Conservation (phyloP, 2,113 vertebrate species). For the Apteryx owenii region DNA sequence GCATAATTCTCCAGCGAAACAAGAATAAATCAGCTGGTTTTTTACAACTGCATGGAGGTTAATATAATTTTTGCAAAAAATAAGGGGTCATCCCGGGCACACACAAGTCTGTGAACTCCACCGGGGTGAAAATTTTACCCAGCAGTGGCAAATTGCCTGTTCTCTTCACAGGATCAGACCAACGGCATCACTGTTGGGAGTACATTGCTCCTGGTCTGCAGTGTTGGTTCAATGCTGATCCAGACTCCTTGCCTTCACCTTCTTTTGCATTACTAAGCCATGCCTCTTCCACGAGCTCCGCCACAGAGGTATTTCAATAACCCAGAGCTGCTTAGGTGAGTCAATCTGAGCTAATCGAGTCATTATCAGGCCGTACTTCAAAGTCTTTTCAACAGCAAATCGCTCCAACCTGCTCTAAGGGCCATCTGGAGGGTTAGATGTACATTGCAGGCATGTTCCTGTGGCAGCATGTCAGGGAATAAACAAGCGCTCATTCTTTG, state of each 20-base stretch:
- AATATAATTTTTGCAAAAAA: neutral
- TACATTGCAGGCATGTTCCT: neutral
- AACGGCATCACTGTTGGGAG: neutral
- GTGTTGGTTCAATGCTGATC: neutral
- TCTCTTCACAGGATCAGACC: neutral
- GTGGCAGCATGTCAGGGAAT: neutral
- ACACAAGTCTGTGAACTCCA: neutral
- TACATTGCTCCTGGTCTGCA: neutral
- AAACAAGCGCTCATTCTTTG: neutral
- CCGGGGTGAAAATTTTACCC: neutral
- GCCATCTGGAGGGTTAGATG: neutral
- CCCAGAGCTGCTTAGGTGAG: fast-evolving
- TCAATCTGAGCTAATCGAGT: fast-evolving
- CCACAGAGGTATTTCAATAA: neutral
- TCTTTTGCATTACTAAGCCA: neutral
- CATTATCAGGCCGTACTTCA: neutral
- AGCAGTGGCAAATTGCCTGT: neutral
- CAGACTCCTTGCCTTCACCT: neutral
- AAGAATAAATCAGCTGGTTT: neutral
- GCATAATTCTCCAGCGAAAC: neutral
- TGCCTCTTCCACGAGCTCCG: neutral
- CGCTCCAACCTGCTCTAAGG: neutral
- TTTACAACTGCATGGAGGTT: neutral
- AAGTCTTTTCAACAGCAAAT: neutral
- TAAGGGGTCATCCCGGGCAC: fast-evolving